phyloP scores from a whole-genome alignment of 2,113 vertebrate genomes.

The Poicephalus meyeri region DNA sequence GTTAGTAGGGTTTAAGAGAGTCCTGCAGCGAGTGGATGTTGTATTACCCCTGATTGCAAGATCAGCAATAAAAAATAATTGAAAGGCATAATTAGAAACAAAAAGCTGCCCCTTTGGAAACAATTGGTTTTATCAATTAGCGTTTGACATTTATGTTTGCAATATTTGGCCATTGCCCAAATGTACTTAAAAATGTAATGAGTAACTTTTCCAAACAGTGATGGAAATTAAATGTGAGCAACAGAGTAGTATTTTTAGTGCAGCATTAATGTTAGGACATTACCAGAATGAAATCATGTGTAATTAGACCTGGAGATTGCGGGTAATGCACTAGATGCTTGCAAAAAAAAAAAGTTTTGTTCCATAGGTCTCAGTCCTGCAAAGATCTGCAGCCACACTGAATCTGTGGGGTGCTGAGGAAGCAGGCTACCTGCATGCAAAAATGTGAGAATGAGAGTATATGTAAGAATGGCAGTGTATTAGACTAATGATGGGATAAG shows the following conservation, averaged over 20 bases:
- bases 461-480: fast-evolving
- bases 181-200: constrained; percentile 24
- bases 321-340: not conserved
- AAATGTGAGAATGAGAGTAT: not conserved
- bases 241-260: not conserved
- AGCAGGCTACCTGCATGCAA: fast-evolving
- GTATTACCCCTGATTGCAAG: constrained; percentile 4
- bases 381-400: not conserved
- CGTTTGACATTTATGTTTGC: constrained; percentile 26
- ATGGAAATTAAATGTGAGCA: constrained; percentile 18
- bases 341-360: not conserved
- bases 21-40: constrained; percentile 27
- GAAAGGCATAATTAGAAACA: constrained; percentile 24
- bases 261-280: not conserved
- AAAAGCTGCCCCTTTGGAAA: constrained; percentile 46
- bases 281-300: not conserved
- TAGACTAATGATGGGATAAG: not conserved
- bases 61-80: constrained; percentile 40
- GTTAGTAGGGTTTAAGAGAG: not conserved
- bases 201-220: constrained; percentile 1
- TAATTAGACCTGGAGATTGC: not conserved
- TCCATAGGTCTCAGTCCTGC: not conserved
- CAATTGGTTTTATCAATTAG: constrained; percentile 36
- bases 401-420: not conserved
- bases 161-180: constrained; percentile 25